These are phyloP conservation scores for Acrossocheilus wenchowensis DNA, from an alignment of 2,797 vertebrate species.

Conservation along the genomic window DNA sequence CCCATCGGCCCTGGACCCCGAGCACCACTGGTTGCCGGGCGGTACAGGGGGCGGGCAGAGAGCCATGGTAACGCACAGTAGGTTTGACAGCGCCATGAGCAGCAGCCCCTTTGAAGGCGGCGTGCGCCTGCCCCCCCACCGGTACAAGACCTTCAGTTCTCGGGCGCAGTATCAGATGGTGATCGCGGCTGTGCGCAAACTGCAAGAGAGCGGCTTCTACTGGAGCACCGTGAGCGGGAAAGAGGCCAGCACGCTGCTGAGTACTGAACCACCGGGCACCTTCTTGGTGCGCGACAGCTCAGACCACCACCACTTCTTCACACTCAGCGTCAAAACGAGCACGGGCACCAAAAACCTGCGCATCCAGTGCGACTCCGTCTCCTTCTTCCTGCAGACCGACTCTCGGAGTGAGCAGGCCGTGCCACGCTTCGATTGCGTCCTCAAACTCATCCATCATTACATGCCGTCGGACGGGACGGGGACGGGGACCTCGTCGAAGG, in stretches of 20 bases:
- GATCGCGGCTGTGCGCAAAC: constrained; percentile 89
- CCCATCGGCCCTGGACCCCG: constrained; percentile 73
- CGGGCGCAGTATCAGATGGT: constrained; percentile 96
- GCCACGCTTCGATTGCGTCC: constrained; percentile 93
- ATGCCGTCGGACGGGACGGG: constrained; percentile 80
- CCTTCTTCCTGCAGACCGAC: constrained; percentile 93
- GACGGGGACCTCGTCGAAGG: constrained; percentile 39
- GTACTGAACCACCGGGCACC: constrained; percentile 88
- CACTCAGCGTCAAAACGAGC: constrained; percentile 92
- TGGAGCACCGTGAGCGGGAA: constrained; percentile 93
- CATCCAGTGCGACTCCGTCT: constrained; percentile 91
- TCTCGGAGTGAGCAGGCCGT: constrained; percentile 86
- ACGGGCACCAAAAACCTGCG: constrained; percentile 96
- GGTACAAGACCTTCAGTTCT: constrained; percentile 97
- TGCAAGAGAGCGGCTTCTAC: constrained; percentile 97
- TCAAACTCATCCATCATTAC: constrained; percentile 95
- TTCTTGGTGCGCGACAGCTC: constrained; percentile 98
- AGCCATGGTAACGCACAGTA: constrained; percentile 93
- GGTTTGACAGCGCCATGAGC: constrained; percentile 90
- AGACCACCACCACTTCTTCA: constrained; percentile 96
- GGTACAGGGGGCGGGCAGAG: constrained; percentile 84
- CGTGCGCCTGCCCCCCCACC: constrained; percentile 82
- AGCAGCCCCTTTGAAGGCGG: constrained; percentile 86
- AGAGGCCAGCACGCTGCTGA: constrained; percentile 90
- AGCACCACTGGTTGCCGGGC: constrained; percentile 72